Evolutionary conservation across 2,113 vertebrate species (phyloP).

Genomic region (Platysternon megacephalum): DNA sequence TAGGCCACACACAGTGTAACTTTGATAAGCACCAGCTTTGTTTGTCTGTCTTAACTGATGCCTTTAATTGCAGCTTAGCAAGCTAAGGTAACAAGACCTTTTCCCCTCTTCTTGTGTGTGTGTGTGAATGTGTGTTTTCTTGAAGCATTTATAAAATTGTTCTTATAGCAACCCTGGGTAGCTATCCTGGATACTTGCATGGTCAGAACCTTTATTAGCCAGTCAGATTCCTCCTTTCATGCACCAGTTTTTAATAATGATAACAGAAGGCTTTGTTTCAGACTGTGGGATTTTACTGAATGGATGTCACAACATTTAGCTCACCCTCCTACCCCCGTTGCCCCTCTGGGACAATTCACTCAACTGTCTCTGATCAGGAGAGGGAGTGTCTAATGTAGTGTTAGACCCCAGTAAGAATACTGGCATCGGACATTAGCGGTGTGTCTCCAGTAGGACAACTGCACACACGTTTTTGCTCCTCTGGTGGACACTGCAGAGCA

Average conservation of each 20-base stretch:
- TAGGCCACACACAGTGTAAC: not conserved
- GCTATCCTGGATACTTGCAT: not conserved
- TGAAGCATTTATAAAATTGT: not conserved
- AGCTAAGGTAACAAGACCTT: not conserved
- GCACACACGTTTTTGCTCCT: not conserved
- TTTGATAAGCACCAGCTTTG: not conserved
- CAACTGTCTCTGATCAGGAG: not conserved
- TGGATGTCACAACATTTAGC: not conserved
- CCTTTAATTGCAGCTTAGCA: not conserved
- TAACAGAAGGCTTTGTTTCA: constrained; percentile 44
- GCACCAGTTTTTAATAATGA: accelerated
- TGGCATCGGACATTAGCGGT: not conserved
- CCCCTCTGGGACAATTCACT: not conserved
- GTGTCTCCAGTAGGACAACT: not conserved
- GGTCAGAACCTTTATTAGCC: not conserved
- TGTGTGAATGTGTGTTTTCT: not conserved
- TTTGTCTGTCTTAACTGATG: not conserved
- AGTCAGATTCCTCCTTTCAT: accelerated
- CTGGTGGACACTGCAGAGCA: not conserved
- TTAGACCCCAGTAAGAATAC: not conserved
- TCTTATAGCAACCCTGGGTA: not conserved
- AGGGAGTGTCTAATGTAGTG: not conserved
- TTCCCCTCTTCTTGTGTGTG: not conserved
- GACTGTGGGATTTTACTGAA: constrained; percentile 40
- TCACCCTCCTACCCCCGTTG: not conserved